Base-by-base conservation (phyloP, 2,888 invertebrate genomes). In the Litoditis marina region DNA sequence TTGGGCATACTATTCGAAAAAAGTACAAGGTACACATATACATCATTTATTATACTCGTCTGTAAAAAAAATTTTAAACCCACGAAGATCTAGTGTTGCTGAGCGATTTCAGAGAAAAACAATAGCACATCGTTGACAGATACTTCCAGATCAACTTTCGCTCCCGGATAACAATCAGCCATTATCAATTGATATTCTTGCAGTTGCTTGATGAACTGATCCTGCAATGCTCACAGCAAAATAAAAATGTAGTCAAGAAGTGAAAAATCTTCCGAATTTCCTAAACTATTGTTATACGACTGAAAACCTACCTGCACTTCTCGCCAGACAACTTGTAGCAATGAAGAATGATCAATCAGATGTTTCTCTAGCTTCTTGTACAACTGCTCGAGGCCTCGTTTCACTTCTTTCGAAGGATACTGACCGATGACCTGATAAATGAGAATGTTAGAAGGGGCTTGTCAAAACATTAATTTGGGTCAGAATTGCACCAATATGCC, bases 71-170 rank as follows among this genome's bases (percentile, higher is more conserved):
- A n/a, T n/a, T n/a, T n/a, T n/a, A n/a, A n/a, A n/a, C n/a, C n/a
- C n/a, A n/a, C n/a, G n/a, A n/a, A n/a, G n/a, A n/a, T n/a, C 51
- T 69, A 94, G 86, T 96, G 94, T 58, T 92, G 92, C 78, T 91
- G 88, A 44, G 98, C 98, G 83, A 98, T 98, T 85, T 96, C 95
- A 7, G 95, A 94, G 87, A 98, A 99, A 84, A 92, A 95, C 83
- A 90, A 89, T 67, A 98, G 88, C 77, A 99, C 92, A 85, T 98
- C 92, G 80, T 92, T 89, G 77, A 96, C 94, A 59, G 91, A 90
- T 84, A 98, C 95, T 84, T 96, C 95, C 76, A 98, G 87, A n/a
- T 81, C 78, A n/a, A 77, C 71, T 31, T 73, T 73, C 11, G 78
- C 71, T n/a, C 68, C 71, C 2, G 78, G 75, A 60, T 81, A 81